Evolutionary conservation across 2,797 vertebrate species (phyloP).

Genomic region (Xerus rutilus): DNA sequence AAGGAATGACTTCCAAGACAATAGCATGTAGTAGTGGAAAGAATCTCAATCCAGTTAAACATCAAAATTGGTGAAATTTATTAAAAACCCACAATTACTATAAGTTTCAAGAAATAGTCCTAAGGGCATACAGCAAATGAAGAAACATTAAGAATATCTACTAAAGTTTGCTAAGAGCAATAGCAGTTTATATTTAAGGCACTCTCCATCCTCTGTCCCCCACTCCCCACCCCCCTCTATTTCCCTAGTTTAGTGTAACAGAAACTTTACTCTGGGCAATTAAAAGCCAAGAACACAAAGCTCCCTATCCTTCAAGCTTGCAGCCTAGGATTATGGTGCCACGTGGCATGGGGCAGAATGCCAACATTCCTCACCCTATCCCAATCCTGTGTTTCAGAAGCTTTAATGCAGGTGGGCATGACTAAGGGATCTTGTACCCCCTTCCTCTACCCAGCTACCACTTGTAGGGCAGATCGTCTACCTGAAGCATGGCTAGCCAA

Average conservation of each 20-base stretch:
- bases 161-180: conserved; percentile 14
- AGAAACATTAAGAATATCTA: conserved; percentile 45
- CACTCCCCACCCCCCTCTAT: neutral
- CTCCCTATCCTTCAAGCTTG: neutral
- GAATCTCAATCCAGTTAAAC: conserved; percentile 37
- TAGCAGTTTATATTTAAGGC: conserved; percentile 13
- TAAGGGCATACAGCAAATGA: conserved; percentile 16
- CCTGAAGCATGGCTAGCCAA: neutral
- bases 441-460: neutral
- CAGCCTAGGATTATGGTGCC: neutral
- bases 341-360: neutral
- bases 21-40: neutral
- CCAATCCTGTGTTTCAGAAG: conserved; percentile 25
- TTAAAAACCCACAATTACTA: neutral
- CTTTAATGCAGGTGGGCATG: neutral
- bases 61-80: conserved; percentile 18
- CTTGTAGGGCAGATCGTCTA: neutral
- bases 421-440: neutral
- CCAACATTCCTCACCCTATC: neutral
- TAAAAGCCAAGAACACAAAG: neutral
- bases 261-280: conserved; percentile 18
- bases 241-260: neutral
- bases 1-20: conserved; percentile 11
- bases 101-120: neutral
- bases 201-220: neutral